phyloP scores from a whole-genome alignment of 2,113 vertebrate species.

The Xiphias gladius region DNA sequence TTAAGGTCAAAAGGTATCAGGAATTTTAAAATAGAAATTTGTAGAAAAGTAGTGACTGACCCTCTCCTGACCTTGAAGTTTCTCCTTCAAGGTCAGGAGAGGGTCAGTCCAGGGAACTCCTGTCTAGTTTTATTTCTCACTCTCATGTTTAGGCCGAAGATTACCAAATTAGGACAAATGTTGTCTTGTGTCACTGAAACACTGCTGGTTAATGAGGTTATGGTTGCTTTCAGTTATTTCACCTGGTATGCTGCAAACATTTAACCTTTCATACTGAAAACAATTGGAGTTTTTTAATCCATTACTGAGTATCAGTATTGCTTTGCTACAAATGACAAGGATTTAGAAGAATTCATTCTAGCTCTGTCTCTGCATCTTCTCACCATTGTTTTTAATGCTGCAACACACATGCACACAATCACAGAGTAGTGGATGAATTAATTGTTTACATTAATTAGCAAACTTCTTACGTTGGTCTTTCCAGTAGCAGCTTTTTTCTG shows the following conservation, averaged over 20 bases:
- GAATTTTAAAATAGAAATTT: not conserved
- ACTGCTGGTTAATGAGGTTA: not conserved
- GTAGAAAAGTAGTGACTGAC: not conserved
- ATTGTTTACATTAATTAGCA: conserved; percentile 30
- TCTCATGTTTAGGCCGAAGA: not conserved
- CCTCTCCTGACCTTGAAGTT: too few relatives aligned
- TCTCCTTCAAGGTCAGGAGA: not conserved
- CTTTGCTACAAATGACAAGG: not conserved
- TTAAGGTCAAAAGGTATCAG: not conserved
- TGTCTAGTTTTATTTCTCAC: not conserved
- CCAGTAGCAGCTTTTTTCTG: conserved; percentile 6
- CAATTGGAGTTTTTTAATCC: not conserved
- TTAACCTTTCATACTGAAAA: conserved; percentile 3
- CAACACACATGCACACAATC: not conserved
- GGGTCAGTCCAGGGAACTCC: not conserved
- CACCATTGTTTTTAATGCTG: not conserved
- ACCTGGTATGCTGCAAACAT: not conserved
- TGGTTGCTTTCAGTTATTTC: not conserved
- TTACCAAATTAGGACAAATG: conserved; percentile 4
- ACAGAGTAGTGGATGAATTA: not conserved
- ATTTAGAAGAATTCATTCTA: not conserved
- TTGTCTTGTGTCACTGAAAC: conserved; percentile 1
- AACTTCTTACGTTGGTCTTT: conserved; percentile 25
- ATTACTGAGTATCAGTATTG: not conserved
- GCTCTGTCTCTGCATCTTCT: not conserved